Evolutionary conservation across 2,888 invertebrate genomes (phyloP).

Genomic region (Labia minor): DNA sequence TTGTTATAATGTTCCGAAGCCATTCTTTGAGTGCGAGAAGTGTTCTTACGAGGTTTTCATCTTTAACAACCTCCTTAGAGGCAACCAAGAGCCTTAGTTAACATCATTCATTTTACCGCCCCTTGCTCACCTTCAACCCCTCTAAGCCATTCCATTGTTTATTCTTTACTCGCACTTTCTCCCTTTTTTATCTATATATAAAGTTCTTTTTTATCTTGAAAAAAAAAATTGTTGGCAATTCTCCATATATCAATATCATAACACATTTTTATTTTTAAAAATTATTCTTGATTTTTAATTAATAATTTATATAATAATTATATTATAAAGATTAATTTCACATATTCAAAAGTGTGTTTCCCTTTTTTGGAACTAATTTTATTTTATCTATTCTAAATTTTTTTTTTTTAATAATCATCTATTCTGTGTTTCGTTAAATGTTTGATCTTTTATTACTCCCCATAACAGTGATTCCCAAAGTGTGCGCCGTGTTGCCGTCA

Average conservation of each 20-base stretch:
- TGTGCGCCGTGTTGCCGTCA: no score
- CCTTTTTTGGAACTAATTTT: not conserved
- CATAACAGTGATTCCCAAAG: no score
- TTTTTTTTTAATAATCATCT: not conserved
- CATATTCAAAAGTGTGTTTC: no score
- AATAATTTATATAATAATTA: no score
- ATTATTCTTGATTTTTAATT: no score
- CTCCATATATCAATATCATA: no score
- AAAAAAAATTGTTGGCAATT: not conserved
- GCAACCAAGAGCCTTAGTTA: not conserved
- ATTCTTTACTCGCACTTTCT: not conserved
- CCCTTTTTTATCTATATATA: no score
- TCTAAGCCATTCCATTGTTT: no score
- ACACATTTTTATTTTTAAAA: no score
- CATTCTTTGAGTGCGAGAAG: not conserved
- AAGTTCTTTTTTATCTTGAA: not conserved
- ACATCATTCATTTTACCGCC: not conserved
- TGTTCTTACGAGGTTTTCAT: not conserved
- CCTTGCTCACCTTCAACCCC: no score
- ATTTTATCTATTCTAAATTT: not conserved
- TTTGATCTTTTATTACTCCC: not conserved
- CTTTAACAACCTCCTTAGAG: not conserved
- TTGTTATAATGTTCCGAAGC: constrained; percentile 1
- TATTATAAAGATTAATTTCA: no score
- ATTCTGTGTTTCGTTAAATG: not conserved